Base-by-base conservation (phyloP, 2,113 vertebrate species). In the Erythrocebus patas region DNA sequence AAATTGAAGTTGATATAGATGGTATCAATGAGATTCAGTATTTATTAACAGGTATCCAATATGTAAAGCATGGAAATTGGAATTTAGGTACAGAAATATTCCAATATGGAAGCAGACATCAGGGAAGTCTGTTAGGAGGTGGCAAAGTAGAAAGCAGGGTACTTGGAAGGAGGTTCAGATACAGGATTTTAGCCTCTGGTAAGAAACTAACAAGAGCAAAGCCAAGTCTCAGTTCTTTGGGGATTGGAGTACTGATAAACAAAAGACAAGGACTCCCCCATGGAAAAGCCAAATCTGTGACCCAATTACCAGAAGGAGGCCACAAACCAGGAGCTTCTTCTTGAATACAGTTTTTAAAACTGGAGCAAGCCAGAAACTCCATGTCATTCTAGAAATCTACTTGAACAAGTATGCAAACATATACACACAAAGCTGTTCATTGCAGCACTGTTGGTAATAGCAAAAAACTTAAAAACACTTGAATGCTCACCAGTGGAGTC, bases 261-360 rank as follows among this genome's bases (percentile, higher is more conserved):
- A 38, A 52, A 82, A 91, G n/a, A 32, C 75, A 61, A 79, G 6
- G 79, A 55, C 30, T 86, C 94, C 64, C 52, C 79, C 32, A 1
- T 30, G 45, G 91, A 91, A 91, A 96, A 97, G 78, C 78, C 64
- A 94, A 76, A 73, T 88, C 57, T 89, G 59, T 86, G 95, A 95
- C 85, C 89, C 73, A 85, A 5, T 97, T 98, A 80, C 57, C 8
- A 73, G 72, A 96, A 97, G 85, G 78, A 97, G 95, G 89, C 78
- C 85, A 93, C 78, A 86, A 92, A 59, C 72, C 80, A 93, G 75
- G 59, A 45, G 16, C 27, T 80, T 40, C 30, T 17, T 93, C 76
- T 84, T 85, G 52, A 95, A 92, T 32, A 78, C 13, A 52, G 70
- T 93, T 73, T 90, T 87, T 43, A 86, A 97, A 95, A 93, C 45